Evolutionary conservation across 1,140 invertebrate genomes (phyloP), one percentile per base, ranked within the genome.

Genomic region (Drosophila nigromelanica): DNA sequence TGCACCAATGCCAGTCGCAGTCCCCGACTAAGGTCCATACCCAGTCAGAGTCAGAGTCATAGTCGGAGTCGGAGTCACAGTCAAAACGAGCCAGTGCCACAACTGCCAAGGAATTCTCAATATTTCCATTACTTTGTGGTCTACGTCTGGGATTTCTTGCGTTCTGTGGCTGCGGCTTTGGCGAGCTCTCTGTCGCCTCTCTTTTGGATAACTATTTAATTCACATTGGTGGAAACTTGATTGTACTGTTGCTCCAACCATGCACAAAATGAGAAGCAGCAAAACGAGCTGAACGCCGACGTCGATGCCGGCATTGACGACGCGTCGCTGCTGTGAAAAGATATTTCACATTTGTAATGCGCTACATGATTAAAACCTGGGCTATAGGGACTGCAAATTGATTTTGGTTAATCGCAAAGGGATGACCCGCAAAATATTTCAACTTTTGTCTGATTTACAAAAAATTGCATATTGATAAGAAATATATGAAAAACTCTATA

Each of bases 51-150:
- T 40, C 24, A 56, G 10, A 67, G 52, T 40, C 35, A 56, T n/a
- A 67, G 52, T 55, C 42, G n/a, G 54, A 50, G 52, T 40, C 24
- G 48, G 10, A 67, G 52, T 40, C 35, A 56, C 18, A 67, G 52
- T 55, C 42, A 18, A 67, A 43, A 56, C 33, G 50, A 64, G 62
- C 27, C 33, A 50, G 58, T 45, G 60, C 68, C 39, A 48, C 42
- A 55, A 15, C 63, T 68, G 70, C 63, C 78, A 63, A 87, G 81
- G 82, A 85, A 78, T 86, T 86, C 82, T 87, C 82, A 86, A 86
- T 87, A 86, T 86, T 86, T 86, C 81, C 81, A 86, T 86, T 86
- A 87, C 75, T 81, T 86, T 86, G 82, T 86, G 81, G 81, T 80
- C 81, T 74, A 59, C 78, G 82, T 87, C 82, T 87, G 82, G 81